Conservation (phyloP, 2,113 vertebrate species). For the Nymphicus hollandicus region DNA sequence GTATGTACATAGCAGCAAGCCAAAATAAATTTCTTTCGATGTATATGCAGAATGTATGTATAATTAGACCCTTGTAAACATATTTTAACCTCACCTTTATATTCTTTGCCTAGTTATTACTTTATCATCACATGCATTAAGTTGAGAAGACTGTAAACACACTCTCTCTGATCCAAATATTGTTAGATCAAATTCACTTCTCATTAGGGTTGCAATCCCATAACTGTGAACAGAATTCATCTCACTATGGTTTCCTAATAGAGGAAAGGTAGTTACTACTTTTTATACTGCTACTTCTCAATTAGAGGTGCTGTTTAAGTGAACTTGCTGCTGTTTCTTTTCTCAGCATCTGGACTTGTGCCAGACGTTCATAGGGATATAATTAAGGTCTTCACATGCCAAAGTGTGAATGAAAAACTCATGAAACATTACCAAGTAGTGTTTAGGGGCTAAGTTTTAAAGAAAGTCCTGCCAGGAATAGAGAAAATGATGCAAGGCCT, state of each 20-base stretch:
- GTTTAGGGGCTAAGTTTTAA: constrained; percentile 36
- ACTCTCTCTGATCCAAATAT: background rate
- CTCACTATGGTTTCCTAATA: background rate
- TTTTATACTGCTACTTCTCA: background rate
- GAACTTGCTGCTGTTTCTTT: background rate
- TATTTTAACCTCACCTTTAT: background rate
- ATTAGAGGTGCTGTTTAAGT: constrained; percentile 8
- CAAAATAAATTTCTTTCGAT: background rate
- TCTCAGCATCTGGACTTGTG: background rate
- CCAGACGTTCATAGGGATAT: constrained; percentile 30
- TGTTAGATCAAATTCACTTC: background rate
- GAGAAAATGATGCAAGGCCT: constrained; percentile 50
- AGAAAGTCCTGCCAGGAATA: constrained; percentile 30
- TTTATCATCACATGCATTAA: background rate
- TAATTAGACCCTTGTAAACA: background rate
- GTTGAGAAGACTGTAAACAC: background rate
- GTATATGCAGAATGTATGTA: background rate
- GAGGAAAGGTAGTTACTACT: background rate
- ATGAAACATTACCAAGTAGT: constrained; percentile 24
- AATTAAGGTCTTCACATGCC: constrained; percentile 47
- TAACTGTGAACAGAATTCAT: background rate
- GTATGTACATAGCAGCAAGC: background rate
- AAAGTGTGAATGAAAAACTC: constrained; percentile 32
- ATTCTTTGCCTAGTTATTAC: background rate
- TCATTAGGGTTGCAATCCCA: background rate